Evolutionary conservation across 2,797 vertebrate species (phyloP).

Genomic region (Chelmon rostratus): DNA sequence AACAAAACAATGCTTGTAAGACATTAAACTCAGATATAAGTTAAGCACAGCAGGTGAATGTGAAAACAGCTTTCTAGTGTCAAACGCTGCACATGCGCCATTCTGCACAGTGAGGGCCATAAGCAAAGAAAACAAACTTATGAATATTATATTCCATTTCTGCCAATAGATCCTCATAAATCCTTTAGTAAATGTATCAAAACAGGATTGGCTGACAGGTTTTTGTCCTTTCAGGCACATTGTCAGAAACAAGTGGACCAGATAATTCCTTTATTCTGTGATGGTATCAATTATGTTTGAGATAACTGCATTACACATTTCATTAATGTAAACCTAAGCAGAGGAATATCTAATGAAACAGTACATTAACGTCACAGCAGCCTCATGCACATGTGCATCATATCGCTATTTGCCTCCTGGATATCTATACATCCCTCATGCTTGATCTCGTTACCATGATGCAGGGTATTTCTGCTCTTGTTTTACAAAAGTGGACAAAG

Average conservation of each 20-base stretch:
- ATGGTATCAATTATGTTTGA: background rate
- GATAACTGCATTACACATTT: background rate
- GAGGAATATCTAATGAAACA: background rate
- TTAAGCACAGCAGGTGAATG: too few relatives aligned
- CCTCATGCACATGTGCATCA: background rate
- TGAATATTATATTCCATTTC: too few relatives aligned
- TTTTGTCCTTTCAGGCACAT: slow-evolving; percentile 22
- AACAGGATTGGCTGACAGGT: background rate
- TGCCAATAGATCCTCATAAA: too few relatives aligned
- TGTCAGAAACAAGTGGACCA: slow-evolving; percentile 13
- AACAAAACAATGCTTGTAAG: too few relatives aligned
- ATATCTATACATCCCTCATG: background rate
- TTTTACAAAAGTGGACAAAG: slow-evolving; percentile 30
- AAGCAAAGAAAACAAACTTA: too few relatives aligned
- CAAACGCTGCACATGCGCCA: too few relatives aligned
- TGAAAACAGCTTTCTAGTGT: too few relatives aligned
- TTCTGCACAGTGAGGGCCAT: too few relatives aligned
- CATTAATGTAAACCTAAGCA: background rate
- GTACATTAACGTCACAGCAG: background rate
- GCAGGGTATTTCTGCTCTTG: slow-evolving; percentile 12
- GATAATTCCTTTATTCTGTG: background rate
- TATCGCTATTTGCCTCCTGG: background rate
- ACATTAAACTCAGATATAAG: too few relatives aligned
- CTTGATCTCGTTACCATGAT: slow-evolving; percentile 7
- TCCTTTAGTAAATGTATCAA: too few relatives aligned